These are phyloP conservation scores for Enteromius mattozi DNA, from an alignment of 2,797 vertebrate species.

Conservation along the genomic window DNA sequence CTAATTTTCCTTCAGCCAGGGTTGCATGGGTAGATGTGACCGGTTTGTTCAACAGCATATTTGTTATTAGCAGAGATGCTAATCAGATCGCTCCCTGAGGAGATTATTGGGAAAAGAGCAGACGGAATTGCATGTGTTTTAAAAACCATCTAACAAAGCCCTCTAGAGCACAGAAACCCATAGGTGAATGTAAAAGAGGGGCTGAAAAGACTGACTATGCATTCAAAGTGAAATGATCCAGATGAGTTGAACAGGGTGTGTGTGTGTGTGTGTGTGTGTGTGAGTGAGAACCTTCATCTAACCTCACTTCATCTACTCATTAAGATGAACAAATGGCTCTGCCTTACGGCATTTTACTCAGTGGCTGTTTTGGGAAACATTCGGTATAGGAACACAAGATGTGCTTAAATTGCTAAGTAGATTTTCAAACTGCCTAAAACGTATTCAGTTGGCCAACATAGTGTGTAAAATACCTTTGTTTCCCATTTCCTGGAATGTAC, in stretches of 20 bases:
- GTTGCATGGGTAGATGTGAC: slow-evolving; percentile 35
- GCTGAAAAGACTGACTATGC: background rate
- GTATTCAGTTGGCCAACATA: background rate
- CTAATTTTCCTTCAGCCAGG: slow-evolving; percentile 39
- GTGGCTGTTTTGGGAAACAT: slow-evolving; percentile 13
- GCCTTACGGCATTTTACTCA: slow-evolving; percentile 11
- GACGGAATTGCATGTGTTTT: slow-evolving; percentile 43
- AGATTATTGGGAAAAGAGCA: slow-evolving; percentile 40
- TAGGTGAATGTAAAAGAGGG: slow-evolving; percentile 38
- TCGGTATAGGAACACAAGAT: slow-evolving; percentile 1
- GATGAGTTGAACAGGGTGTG: background rate
- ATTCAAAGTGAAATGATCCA: slow-evolving; percentile 6
- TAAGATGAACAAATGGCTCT: slow-evolving; percentile 12
- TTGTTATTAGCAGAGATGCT: slow-evolving; percentile 49
- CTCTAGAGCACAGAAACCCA: slow-evolving; percentile 8
- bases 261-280: background rate
- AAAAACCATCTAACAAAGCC: slow-evolving; percentile 49
- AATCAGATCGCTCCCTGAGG: slow-evolving; percentile 49
- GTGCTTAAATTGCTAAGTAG: slow-evolving; percentile 13
- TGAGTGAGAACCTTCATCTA: background rate
- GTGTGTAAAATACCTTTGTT: background rate
- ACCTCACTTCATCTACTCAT: slow-evolving; percentile 9
- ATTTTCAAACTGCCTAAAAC: slow-evolving; percentile 7
- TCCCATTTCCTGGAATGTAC: background rate
- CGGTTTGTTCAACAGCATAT: slow-evolving; percentile 45